Evolutionary conservation across 2,113 vertebrate genomes (phyloP), one percentile per base, ranked within the genome.

Genomic region (Accipiter cooperii): DNA sequence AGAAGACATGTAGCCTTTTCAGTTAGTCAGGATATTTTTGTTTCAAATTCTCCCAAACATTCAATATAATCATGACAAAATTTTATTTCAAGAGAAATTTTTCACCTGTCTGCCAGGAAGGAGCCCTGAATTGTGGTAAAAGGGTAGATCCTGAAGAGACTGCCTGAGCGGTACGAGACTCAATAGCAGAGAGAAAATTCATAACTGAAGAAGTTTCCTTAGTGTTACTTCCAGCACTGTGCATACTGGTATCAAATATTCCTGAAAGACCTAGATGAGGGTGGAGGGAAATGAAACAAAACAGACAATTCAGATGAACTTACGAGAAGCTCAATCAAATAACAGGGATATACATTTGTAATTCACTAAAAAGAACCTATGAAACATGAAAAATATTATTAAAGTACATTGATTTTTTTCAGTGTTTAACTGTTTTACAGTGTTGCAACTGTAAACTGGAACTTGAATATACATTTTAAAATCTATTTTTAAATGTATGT

Each of bases 151-250:
- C 98, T 96, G 99, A 99, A 98, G 99, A 98, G 97, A 98, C 99
- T 98, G 99, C 97, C 98, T 99, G 99, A 97, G 98, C 98, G 86
- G 98, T 98, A 97, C 98, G 99, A 60, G 99, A 98, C 96, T 99
- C 99, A 92, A 99, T 99, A 97, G 99, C 98, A 97, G 99, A 98
- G 77, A 99, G 98, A 98, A 99, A 99, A 98, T 98, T 99, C 99
- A 99, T 99, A 97, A 99, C 98, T 85, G 99, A 99, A 92, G 98
- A 99, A 89, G 98, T 98, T 98, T 99, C 99, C 96, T 99, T 98
- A 98, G 98, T 98, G 98, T 98, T 99, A 95, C 98, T 98, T 97
- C 98, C 98, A 90, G 98, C 97, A 97, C 95, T 98, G 94, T 98
- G 98, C 90, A 98, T 97, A 97, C 97, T 97, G 80, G 97, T 96